Evolutionary conservation across 2,888 invertebrate genomes (phyloP).

Genomic region (Rhingia rostrata): DNA sequence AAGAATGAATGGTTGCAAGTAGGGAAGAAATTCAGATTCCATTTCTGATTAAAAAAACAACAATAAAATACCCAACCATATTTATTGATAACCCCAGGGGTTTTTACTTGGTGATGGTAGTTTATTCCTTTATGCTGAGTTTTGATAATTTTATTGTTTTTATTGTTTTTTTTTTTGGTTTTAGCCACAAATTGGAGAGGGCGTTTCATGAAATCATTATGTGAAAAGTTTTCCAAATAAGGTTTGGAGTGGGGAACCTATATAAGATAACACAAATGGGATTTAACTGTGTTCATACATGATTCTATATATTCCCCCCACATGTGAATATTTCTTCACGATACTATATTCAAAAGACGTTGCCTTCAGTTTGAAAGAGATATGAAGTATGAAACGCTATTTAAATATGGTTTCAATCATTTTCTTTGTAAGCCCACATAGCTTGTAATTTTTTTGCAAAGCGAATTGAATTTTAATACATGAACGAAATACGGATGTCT

Average conservation of each 20-base stretch:
- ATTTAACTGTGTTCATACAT: background rate
- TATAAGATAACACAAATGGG: constrained; percentile 8
- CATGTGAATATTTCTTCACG: constrained; percentile 20
- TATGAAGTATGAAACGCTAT: constrained; percentile 23
- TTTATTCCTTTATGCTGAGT: constrained; percentile 49
- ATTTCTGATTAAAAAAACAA: constrained; percentile 42
- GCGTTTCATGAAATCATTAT: constrained; percentile 10
- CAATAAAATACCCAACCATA: constrained; percentile 3
- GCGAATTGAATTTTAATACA: constrained; percentile 21
- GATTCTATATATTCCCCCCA: background rate
- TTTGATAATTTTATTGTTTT: constrained; percentile 54
- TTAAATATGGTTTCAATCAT: constrained; percentile 54
- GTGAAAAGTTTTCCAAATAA: background rate
- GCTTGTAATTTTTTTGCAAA: constrained; percentile 27
- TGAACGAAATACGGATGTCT: background rate
- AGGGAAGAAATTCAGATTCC: constrained; percentile 32
- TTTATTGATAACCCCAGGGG: constrained; percentile 39
- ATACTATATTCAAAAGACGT: constrained; percentile 4
- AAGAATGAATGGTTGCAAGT: constrained; percentile 22
- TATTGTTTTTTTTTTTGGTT: too few species aligned
- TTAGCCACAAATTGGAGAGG: background rate
- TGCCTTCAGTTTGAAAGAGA: constrained; percentile 36
- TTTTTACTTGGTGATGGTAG: constrained; percentile 6
- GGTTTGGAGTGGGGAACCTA: background rate
- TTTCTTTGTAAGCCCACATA: constrained; percentile 27